phyloP scores from a whole-genome alignment of 2,888 invertebrate species.

The Drosophila macrothrix region DNA sequence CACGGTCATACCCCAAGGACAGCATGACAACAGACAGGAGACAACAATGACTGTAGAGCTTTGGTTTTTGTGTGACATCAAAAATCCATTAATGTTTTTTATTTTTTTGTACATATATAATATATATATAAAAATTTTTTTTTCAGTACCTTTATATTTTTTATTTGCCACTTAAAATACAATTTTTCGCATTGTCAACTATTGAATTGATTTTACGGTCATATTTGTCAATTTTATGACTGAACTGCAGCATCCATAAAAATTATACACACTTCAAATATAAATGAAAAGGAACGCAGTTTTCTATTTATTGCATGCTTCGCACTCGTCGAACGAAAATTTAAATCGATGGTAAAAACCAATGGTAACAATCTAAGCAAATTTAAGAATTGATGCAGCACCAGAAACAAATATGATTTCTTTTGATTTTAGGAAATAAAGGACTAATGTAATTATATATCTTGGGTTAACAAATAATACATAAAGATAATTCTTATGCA shows the following conservation, averaged over 20 bases:
- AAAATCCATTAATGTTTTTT: slow-evolving; percentile 50
- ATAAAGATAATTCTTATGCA: not conserved
- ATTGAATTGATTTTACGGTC: not conserved
- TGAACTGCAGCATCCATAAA: slow-evolving; percentile 37
- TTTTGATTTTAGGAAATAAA: not conserved
- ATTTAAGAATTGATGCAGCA: not conserved
- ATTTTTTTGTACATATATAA: not conserved
- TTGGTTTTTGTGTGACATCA: slow-evolving; percentile 26
- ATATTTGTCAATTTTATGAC: slow-evolving; percentile 31
- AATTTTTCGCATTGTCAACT: slow-evolving; percentile 4
- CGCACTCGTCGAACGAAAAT: slow-evolving; percentile 32
- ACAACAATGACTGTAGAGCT: not conserved
- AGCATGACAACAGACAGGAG: not conserved
- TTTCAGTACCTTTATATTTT: not conserved
- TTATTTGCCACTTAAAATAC: slow-evolving; percentile 16
- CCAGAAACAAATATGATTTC: not conserved
- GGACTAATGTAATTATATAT: too few relatives aligned
- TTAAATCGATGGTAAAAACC: slow-evolving; percentile 10
- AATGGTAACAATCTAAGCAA: not conserved
- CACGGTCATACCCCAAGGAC: slow-evolving; percentile 46
- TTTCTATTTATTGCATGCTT: slow-evolving; percentile 45
- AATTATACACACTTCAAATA: slow-evolving; percentile 11
- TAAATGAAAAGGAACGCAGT: slow-evolving; percentile 9
- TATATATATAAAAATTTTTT: not conserved
- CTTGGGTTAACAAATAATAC: not conserved